phyloP scores from a whole-genome alignment of 2,113 vertebrate species.

The Coregonus clupeaformis region DNA sequence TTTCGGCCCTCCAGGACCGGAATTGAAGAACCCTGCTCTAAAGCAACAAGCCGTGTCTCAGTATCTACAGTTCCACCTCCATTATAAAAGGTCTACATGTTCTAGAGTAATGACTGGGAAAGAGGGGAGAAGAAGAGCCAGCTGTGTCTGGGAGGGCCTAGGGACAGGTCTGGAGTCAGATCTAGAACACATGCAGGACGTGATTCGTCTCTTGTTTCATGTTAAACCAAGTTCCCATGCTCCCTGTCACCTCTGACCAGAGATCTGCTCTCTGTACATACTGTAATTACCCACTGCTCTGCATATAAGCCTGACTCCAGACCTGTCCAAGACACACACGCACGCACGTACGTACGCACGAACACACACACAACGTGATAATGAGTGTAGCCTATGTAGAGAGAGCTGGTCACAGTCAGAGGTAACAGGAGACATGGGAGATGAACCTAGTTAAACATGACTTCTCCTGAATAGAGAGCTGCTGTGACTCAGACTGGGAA shows the following conservation, averaged over 20 bases:
- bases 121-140: not conserved
- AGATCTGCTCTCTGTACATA: no score
- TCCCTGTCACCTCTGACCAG: no score
- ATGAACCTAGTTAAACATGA: not conserved
- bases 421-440: conserved; percentile 51
- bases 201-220: not conserved
- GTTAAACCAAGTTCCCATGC: no score
- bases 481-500: no score
- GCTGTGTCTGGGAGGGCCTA: not conserved
- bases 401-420: conserved; percentile 51
- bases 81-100: not conserved
- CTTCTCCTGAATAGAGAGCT: not conserved
- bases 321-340: no score
- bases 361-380: conserved; percentile 18
- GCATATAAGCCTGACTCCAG: no score
- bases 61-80: not conserved
- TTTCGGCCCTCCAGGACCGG: no score
- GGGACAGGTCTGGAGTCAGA: not conserved
- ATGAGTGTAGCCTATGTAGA: conserved; percentile 47
- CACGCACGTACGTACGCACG: no score
- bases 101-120: not conserved
- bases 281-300: no score
- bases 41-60: not conserved
- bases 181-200: not conserved
- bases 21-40: no score